A percentile compares a stretch with the other conserved stretches of the same genome.
Evolutionary conservation across 2,888 invertebrate species (phyloP).

Genomic region (Hirtodrosophila cameraria): DNA sequence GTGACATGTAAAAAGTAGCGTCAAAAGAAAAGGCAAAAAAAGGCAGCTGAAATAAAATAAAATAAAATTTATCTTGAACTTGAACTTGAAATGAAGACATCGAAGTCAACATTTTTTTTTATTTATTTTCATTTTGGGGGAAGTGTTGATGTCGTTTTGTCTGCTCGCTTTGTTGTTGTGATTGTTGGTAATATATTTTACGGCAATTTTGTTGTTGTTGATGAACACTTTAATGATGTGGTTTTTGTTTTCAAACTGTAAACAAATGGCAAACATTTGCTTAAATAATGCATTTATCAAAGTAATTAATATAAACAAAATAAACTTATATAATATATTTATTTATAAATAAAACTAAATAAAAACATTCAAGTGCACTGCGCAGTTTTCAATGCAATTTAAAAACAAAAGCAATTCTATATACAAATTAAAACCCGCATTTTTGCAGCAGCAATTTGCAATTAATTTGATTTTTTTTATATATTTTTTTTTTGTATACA

Average conservation of each 20-base stretch:
- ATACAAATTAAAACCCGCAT: constrained; percentile 38
- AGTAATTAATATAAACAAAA: not conserved
- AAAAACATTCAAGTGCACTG: constrained; percentile 20
- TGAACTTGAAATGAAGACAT: constrained; percentile 81
- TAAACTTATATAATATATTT: not conserved
- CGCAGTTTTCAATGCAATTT: constrained; percentile 32
- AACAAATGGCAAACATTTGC: not conserved
- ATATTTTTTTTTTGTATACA: not conserved
- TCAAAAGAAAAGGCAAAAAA: constrained; percentile 60
- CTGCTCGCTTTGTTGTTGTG: constrained; percentile 25
- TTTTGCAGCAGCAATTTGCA: constrained; percentile 56
- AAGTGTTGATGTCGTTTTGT: constrained; percentile 21
- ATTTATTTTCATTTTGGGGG: too few relatives aligned
- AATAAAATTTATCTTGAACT: constrained; percentile 82
- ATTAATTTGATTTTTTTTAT: constrained; percentile 53
- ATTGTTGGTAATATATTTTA: constrained; percentile 47
- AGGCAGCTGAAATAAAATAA: constrained; percentile 63
- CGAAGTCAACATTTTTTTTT: constrained; percentile 51
- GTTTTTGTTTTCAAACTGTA: constrained; percentile 9
- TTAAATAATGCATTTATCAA: not conserved
- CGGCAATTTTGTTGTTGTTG: constrained; percentile 40
- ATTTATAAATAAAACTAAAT: not conserved
- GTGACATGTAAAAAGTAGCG: constrained; percentile 64
- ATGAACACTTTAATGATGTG: constrained; percentile 30
- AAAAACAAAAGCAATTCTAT: not conserved